Evolutionary conservation across 2,797 vertebrate genomes (phyloP).

Genomic region (Acanthornis magna): DNA sequence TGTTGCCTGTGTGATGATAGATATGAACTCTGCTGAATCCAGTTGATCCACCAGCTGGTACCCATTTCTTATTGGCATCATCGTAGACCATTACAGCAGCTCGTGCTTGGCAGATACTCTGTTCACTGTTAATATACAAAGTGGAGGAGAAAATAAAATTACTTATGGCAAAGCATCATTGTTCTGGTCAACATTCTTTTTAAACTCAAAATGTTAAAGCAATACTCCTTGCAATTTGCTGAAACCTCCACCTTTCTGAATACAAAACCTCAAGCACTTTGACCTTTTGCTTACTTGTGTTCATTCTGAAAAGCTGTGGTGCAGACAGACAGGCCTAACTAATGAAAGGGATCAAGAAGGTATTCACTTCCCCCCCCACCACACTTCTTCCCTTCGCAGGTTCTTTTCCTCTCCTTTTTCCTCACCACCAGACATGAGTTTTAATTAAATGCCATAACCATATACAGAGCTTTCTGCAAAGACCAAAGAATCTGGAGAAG

Average conservation of each 20-base stretch:
- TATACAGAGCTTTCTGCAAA: not conserved
- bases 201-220: not conserved
- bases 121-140: slow-evolving; percentile 83
- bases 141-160: not conserved
- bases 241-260: not conserved
- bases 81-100: slow-evolving; percentile 99
- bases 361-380: not conserved
- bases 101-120: slow-evolving; percentile 99
- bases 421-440: not conserved
- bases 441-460: not conserved
- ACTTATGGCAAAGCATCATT: not conserved
- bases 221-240: not conserved
- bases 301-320: not conserved
- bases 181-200: not conserved
- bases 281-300: not conserved
- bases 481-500: not conserved
- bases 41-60: slow-evolving; percentile 94
- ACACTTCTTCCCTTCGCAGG: not conserved
- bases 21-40: slow-evolving; percentile 99
- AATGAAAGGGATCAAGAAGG: not conserved
- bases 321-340: not conserved
- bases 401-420: not conserved
- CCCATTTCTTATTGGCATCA: slow-evolving; percentile 98
- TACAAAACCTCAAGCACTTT: not conserved
- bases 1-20: slow-evolving; percentile 98